Base-by-base conservation (phyloP, 2,797 vertebrate species). In the Diceros bicornis region DNA sequence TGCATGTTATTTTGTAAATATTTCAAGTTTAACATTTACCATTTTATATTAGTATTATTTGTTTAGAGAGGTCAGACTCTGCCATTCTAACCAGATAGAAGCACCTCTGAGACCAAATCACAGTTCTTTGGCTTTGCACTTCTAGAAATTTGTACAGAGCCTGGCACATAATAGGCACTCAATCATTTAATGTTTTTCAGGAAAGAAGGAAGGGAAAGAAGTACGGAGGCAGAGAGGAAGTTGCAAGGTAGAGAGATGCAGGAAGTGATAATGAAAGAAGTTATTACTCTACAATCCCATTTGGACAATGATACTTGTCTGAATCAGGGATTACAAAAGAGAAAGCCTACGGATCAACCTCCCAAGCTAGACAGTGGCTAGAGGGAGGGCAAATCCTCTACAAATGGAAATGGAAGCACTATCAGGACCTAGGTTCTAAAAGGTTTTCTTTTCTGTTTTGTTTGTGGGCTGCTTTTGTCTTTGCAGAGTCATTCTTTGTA, bases 181-280 rank as follows among this genome's bases (percentile, higher is more conserved):
- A 64, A 2, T 89, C 23, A 47, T 9, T 59, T 44, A 16, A 55
- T 71, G n/a, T 64, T 52, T 44, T 91, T 78, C 32, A 64, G 37
- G 52, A 92, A 71, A 81, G 41, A 64, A 96, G 77, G 23, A 74
- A 94, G 50, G 68, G 16, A 96, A 61, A 17, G 47, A 78, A 68
- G 12, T 23, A 44, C 13, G 57, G 16, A 34, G 25, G 27, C 2
- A 61, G 47, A 81, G 18, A 90, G 41, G 34, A 64, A 90, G 27
- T 21, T 69, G n/a, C 23, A 66, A 92, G 25, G 13, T 8, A 32
- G 17, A 61, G 82, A 20, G 8, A 57, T 44, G 41, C 61, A 55
- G 25, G 50, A 79, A 77, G 79, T 74, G 16, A 62, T 52, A 13
- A 47, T 62, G 25, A 59, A 92, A 91, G n/a, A 84, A 41, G 9